Conservation (phyloP, 2,888 invertebrate species). For the Acrocyrtus sp. region DNA sequence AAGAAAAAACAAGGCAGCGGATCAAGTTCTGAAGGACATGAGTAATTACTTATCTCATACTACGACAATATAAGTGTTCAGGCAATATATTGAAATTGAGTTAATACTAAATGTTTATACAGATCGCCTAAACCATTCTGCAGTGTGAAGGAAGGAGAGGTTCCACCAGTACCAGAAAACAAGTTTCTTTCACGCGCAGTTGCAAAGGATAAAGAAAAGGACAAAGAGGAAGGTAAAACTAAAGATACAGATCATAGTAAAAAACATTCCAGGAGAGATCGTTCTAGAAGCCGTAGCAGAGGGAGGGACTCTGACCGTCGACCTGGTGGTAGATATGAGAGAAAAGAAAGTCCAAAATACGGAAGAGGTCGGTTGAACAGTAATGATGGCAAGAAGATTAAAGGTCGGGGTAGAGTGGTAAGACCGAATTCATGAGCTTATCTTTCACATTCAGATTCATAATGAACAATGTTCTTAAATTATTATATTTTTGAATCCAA, state of each 20-base stretch:
- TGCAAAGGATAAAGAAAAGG: constrained; percentile 67
- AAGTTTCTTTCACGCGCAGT: constrained; percentile 68
- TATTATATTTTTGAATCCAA: too few species aligned
- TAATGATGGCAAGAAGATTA: constrained; percentile 80
- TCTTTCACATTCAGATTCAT: constrained; percentile 5
- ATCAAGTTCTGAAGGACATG: too few species aligned
- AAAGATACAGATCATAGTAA: constrained; percentile 62
- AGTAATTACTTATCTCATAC: constrained; percentile 18
- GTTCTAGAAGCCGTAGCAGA: constrained; percentile 39
- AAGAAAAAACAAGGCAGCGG: too few species aligned
- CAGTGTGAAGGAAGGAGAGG: constrained; percentile 71
- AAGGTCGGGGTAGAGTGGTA: constrained; percentile 92
- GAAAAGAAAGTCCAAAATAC: constrained; percentile 27
- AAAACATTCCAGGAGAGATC: constrained; percentile 59
- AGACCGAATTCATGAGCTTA: constrained; percentile 66
- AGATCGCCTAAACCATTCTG: constrained; percentile 40
- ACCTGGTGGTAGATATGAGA: constrained; percentile 18
- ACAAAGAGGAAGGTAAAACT: constrained; percentile 62
- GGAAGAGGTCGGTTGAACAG: constrained; percentile 29
- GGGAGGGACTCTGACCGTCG: constrained; percentile 65
- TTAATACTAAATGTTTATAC: too few species aligned
- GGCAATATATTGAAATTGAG: constrained; percentile 19
- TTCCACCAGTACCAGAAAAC: constrained; percentile 91
- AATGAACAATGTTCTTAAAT: too few species aligned
- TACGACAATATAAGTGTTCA: constrained; percentile 47